These are phyloP conservation scores for Octopus bimaculoides DNA, from an alignment of 1,140 invertebrate species.

Conservation along the genomic window DNA sequence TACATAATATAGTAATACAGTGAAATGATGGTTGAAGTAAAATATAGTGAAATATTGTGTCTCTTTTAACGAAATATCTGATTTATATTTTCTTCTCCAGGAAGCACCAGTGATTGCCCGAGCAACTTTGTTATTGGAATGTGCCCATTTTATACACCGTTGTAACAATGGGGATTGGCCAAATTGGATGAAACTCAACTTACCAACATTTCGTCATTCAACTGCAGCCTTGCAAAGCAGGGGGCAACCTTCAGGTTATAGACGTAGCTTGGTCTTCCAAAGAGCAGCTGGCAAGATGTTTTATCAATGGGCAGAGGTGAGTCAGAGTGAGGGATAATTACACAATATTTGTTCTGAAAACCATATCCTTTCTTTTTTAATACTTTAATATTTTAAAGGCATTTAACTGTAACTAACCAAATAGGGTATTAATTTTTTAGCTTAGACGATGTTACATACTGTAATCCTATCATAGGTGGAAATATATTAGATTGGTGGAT, in stretches of 20 bases:
- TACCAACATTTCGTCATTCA: slow-evolving; percentile 67
- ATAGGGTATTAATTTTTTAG: too few species aligned
- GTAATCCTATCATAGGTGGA: too few species aligned
- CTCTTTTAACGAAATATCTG: not conserved
- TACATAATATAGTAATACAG: too few species aligned
- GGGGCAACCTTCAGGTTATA: slow-evolving; percentile 60
- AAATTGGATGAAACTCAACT: slow-evolving; percentile 86
- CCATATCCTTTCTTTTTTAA: too few species aligned
- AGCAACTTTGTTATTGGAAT: slow-evolving; percentile 89
- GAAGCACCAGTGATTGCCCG: slow-evolving; percentile 90
- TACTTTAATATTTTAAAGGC: too few species aligned
- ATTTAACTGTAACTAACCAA: too few species aligned
- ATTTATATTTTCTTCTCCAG: slow-evolving; percentile 60
- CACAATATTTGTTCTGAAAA: too few species aligned
- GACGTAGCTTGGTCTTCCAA: slow-evolving; percentile 79
- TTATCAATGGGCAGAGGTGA: slow-evolving; percentile 93
- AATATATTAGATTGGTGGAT: too few species aligned
- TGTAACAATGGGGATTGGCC: slow-evolving; percentile 99
- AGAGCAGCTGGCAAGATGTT: slow-evolving; percentile 92
- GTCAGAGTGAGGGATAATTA: not conserved
- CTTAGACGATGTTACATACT: too few species aligned
- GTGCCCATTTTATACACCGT: slow-evolving; percentile 91
- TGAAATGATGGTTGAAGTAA: too few species aligned
- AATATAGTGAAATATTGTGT: not conserved
- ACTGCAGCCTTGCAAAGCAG: slow-evolving; percentile 46